Conservation (phyloP, 2,113 vertebrate genomes). For the Leiothrix lutea region DNA sequence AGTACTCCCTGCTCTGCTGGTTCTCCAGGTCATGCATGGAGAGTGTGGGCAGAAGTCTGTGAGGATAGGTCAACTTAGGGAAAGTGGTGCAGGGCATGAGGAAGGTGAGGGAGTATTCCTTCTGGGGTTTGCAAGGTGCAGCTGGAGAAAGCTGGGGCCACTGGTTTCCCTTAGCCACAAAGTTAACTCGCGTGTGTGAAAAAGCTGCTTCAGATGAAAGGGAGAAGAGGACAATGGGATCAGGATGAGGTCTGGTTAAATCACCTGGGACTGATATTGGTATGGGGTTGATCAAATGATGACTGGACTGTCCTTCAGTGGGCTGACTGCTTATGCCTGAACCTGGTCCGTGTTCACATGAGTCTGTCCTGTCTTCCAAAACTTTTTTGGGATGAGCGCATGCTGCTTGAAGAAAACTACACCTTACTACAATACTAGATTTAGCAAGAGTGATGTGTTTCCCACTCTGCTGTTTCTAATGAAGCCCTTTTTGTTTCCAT, state of each 20-base stretch:
- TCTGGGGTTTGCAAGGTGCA: neutral
- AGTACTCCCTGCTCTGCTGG: neutral
- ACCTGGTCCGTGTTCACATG: rapidly evolving
- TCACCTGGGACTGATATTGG: neutral
- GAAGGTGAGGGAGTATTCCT: neutral
- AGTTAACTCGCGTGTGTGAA: neutral
- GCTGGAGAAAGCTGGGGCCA: neutral
- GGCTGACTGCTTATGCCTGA: neutral
- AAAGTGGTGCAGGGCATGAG: neutral
- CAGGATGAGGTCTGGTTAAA: neutral
- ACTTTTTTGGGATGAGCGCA: rapidly evolving
- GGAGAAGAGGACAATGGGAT: neutral
- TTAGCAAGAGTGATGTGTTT: neutral
- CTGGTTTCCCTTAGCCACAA: neutral
- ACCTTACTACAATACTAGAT: neutral
- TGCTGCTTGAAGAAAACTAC: neutral
- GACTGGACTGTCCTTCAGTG: neutral
- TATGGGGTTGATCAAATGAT: neutral
- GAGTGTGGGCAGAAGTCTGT: neutral
- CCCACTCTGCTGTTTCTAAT: neutral
- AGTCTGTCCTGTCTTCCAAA: neutral
- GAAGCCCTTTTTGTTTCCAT: neutral
- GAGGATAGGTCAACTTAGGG: neutral
- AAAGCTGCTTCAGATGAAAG: neutral
- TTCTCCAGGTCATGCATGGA: neutral